Percentiles rank a stretch among this genome's conserved stretches.
Conservation (phyloP, 1,140 invertebrate species). For the Hirudo medicinalis region DNA sequence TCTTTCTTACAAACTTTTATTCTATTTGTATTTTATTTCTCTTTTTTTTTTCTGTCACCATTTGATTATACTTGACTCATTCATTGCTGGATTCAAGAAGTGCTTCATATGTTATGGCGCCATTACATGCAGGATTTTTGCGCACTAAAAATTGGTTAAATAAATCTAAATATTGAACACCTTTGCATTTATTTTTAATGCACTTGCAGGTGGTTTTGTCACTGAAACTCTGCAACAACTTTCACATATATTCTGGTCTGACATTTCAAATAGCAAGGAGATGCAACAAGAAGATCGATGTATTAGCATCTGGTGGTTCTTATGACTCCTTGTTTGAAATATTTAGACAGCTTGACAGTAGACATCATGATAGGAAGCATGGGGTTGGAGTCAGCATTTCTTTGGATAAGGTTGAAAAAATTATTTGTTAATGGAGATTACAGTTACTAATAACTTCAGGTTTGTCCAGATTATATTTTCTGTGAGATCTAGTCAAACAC, state of each 20-base stretch:
- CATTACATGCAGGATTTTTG: not conserved
- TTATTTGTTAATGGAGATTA: too few species aligned
- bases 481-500: too few species aligned
- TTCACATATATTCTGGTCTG: constrained; percentile 2
- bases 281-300: constrained; percentile 4
- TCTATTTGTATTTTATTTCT: not conserved
- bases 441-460: too few species aligned
- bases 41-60: not conserved
- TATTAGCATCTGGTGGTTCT: not conserved
- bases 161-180: not conserved
- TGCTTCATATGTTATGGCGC: not conserved
- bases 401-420: not conserved
- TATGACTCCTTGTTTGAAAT: not conserved
- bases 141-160: not conserved
- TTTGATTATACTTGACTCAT: not conserved
- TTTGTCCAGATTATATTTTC: too few species aligned
- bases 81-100: not conserved
- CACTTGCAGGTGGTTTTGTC: not conserved
- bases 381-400: not conserved
- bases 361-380: not conserved
- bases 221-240: constrained; percentile 8
- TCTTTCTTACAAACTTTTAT: not conserved
- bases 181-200: not conserved
- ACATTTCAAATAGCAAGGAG: not conserved
- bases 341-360: not conserved